Evolutionary conservation across 1,140 invertebrate species (phyloP).

Genomic region (Lordiphosa clarofinis): DNA sequence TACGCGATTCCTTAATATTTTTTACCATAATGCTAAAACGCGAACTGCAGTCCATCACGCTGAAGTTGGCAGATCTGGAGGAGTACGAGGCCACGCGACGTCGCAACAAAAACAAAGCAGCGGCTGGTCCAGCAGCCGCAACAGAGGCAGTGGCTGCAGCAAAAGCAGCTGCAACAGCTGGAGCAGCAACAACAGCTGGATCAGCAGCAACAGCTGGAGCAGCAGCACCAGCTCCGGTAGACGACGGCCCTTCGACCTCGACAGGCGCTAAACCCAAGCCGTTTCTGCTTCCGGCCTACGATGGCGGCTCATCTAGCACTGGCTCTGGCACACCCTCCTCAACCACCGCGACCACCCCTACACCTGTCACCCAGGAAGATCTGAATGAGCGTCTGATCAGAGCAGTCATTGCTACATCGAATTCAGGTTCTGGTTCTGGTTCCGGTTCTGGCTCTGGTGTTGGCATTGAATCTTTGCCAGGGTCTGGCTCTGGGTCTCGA

Average conservation of each 20-base stretch:
- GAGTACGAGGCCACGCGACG: slow-evolving; percentile 47
- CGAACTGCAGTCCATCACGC: slow-evolving; percentile 42
- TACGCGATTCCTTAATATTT: background rate
- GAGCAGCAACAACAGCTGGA: too few relatives aligned
- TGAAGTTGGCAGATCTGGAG: slow-evolving; percentile 49
- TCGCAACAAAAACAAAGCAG: slow-evolving; percentile 28
- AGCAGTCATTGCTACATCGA: slow-evolving; percentile 17
- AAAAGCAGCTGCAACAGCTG: background rate
- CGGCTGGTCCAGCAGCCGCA: background rate
- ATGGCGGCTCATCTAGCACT: slow-evolving; percentile 3
- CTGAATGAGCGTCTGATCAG: slow-evolving; percentile 4
- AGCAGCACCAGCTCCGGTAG: too few relatives aligned
- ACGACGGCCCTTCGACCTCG: slow-evolving; percentile 35
- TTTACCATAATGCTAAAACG: slow-evolving; percentile 44
- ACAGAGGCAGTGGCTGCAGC: background rate
- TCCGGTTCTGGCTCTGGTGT: slow-evolving; percentile 1
- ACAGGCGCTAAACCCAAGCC: slow-evolving; percentile 17
- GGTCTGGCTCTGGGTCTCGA: slow-evolving; percentile 36
- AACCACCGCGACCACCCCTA: slow-evolving; percentile 37
- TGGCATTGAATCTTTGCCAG: background rate
- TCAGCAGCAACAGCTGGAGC: too few relatives aligned
- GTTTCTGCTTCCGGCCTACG: background rate
- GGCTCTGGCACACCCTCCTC: slow-evolving; percentile 33
- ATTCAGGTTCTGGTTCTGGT: slow-evolving; percentile 10
- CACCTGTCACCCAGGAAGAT: slow-evolving; percentile 35